Percentiles rank a stretch among this genome's conserved stretches.
phyloP scores from a whole-genome alignment of 2,797 vertebrate species.

The Acrocephalus scirpaceus region DNA sequence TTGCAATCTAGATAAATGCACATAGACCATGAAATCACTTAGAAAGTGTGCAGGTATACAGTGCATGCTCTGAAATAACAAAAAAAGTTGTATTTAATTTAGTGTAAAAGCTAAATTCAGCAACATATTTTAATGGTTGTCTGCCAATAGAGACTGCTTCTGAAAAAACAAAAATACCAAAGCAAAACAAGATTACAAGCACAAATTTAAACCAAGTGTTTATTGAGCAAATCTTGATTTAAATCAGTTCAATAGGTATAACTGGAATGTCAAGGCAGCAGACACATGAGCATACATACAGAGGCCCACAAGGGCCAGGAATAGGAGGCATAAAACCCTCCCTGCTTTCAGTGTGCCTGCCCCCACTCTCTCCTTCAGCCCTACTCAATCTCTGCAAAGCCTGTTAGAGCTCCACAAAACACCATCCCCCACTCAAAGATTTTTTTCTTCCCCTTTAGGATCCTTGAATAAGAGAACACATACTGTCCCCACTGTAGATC shows the following conservation, averaged over 20 bases:
- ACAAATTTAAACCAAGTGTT: background rate
- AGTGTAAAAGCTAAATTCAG: conserved; percentile 27
- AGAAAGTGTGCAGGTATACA: background rate
- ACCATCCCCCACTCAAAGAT: background rate
- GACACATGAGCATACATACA: fast-evolving
- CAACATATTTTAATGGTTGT: background rate
- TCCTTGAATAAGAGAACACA: background rate
- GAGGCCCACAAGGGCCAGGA: background rate
- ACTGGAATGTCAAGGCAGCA: background rate
- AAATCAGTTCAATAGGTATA: background rate
- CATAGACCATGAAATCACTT: background rate
- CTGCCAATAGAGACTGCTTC: background rate
- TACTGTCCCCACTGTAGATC: background rate
- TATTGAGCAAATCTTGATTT: background rate
- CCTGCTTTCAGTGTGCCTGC: background rate
- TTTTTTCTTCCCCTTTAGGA: background rate
- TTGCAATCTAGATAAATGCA: background rate
- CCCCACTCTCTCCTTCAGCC: background rate
- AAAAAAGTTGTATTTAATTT: background rate
- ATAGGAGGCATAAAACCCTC: background rate
- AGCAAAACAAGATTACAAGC: conserved; percentile 1
- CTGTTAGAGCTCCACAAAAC: background rate
- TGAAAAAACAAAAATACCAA: background rate
- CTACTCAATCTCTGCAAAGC: background rate
- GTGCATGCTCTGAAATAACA: background rate